These are phyloP conservation scores for Ceratina calcarata DNA, from an alignment of 1,140 invertebrate genomes.

Conservation along the genomic window DNA sequence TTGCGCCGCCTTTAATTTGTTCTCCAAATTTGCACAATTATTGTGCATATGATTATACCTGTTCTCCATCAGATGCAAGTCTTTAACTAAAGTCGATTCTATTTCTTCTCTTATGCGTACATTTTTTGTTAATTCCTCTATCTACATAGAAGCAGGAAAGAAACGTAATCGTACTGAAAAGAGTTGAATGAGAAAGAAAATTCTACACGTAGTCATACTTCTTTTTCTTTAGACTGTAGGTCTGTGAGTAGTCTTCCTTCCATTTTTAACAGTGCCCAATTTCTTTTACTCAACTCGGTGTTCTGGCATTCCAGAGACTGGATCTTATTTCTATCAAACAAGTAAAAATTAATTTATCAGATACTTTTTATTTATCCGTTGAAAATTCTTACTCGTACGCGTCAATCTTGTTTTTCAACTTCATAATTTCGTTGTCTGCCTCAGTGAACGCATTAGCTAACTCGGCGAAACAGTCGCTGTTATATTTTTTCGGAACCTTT, in stretches of 20 bases:
- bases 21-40: too few species aligned
- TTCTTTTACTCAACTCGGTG: conserved; percentile 19
- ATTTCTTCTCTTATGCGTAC: neutral
- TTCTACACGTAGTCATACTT: conserved; percentile 6
- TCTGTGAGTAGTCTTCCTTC: neutral
- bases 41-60: too few species aligned
- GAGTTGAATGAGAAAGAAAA: neutral
- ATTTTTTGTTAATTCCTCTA: conserved; percentile 5
- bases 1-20: too few species aligned
- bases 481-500: conserved; percentile 7
- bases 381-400: conserved; percentile 33
- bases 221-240: neutral
- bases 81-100: conserved; percentile 28
- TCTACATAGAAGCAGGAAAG: neutral
- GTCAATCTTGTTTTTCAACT: conserved; percentile 35
- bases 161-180: neutral
- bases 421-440: conserved; percentile 22
- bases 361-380: neutral
- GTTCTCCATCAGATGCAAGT: neutral
- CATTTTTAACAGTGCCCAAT: neutral
- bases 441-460: conserved; percentile 10
- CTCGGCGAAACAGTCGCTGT: conserved; percentile 31
- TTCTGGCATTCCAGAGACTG: neutral
- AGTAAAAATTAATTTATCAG: neutral
- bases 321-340: conserved; percentile 24